Conservation (phyloP, 2,113 vertebrate genomes). For the Micromys minutus region DNA sequence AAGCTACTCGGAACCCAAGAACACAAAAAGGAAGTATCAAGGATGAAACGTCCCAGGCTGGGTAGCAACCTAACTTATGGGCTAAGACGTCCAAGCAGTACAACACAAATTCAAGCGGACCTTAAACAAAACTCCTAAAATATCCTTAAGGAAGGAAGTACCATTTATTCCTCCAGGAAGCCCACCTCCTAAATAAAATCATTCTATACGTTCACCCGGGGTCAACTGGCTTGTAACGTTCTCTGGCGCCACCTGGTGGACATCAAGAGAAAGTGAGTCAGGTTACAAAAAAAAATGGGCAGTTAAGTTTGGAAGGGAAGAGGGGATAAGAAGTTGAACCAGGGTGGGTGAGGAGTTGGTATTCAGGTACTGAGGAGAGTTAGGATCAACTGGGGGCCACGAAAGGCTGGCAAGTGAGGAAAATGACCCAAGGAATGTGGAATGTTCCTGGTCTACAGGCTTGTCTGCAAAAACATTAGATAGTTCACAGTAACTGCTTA, state of each 20-base stretch:
- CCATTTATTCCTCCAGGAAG: neutral
- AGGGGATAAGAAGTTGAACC: neutral
- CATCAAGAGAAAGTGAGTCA: neutral
- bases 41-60: neutral
- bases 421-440: neutral
- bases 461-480: neutral
- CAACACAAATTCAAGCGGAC: neutral
- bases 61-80: neutral
- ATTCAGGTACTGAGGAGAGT: neutral
- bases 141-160: conserved; percentile 18
- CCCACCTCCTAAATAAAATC: neutral
- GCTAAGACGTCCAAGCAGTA: neutral
- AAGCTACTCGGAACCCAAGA: neutral
- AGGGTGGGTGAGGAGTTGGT: neutral
- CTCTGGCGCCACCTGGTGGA: conserved; percentile 72
- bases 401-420: neutral
- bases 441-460: neutral
- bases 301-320: neutral
- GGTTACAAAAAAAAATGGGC: neutral
- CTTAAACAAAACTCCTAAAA: conserved; percentile 10
- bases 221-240: neutral
- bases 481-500: neutral
- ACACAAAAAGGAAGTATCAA: neutral
- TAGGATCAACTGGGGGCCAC: neutral
- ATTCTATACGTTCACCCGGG: neutral